These are phyloP conservation scores for Metopolophium dirhodum DNA, from an alignment of 1,140 invertebrate genomes.

Conservation along the genomic window DNA sequence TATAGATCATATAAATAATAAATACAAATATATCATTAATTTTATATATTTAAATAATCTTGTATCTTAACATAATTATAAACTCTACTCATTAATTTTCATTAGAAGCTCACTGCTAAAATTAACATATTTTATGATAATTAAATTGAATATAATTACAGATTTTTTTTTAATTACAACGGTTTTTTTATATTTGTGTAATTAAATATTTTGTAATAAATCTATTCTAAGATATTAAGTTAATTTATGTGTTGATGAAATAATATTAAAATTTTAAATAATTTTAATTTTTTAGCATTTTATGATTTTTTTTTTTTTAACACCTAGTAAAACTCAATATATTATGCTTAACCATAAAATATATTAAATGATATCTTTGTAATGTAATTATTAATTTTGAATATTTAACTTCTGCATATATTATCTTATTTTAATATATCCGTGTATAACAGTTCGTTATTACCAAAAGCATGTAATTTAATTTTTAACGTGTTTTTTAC, in stretches of 20 bases:
- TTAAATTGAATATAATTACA: not conserved
- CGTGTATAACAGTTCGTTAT: not conserved
- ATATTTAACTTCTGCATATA: not conserved
- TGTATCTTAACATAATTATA: not conserved
- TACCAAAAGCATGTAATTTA: not conserved
- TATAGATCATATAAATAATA: not conserved
- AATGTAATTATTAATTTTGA: not conserved
- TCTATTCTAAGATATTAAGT: not conserved
- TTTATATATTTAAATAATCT: not conserved
- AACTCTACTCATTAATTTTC: not conserved
- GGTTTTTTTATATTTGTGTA: not conserved
- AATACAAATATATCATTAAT: not conserved
- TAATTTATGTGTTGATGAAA: too few species aligned
- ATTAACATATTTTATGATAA: not conserved
- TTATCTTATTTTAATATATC: not conserved
- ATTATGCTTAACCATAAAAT: not conserved
- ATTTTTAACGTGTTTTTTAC: not conserved
- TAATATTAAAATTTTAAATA: not conserved
- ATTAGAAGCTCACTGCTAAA: not conserved
- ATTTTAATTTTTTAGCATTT: not conserved
- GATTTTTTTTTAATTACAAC: not conserved
- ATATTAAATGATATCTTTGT: not conserved
- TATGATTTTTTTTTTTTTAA: not conserved
- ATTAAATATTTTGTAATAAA: slow-evolving; percentile 24
- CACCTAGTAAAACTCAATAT: not conserved